Percentiles rank a stretch among this genome's conserved stretches.
phyloP scores from a whole-genome alignment of 2,113 vertebrate species.

The Cololabis saira region DNA sequence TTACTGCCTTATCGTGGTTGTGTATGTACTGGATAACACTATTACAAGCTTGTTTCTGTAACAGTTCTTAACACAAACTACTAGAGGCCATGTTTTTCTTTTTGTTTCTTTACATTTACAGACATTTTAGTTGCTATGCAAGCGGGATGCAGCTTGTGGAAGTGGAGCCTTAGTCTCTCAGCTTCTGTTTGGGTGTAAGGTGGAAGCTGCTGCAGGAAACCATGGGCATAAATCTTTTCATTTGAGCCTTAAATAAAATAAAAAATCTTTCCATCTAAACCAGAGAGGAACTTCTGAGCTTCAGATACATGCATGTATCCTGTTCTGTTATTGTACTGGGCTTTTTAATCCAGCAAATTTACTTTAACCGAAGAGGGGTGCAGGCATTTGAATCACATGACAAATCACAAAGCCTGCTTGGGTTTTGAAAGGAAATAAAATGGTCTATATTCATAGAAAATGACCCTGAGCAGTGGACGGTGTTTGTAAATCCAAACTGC shows the following conservation, averaged over 20 bases:
- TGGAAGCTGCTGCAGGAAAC: conserved; percentile 3
- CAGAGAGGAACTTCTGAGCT: too few relatives aligned
- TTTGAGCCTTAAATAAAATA: neutral
- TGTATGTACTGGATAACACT: conserved; percentile 53
- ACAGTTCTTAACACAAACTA: conserved; percentile 25
- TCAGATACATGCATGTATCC: too few relatives aligned
- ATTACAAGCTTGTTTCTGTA: conserved; percentile 38
- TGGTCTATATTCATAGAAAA: neutral
- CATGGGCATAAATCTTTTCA: accelerated
- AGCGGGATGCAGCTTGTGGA: conserved; percentile 41
- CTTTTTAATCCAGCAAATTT: neutral
- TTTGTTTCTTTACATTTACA: conserved; percentile 3
- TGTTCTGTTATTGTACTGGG: neutral
- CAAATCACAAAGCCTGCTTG: neutral
- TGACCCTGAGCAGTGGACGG: neutral
- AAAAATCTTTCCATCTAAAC: too few relatives aligned
- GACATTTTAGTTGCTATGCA: conserved; percentile 18
- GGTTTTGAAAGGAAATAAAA: neutral
- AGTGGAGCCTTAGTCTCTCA: neutral
- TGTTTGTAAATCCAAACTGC: conserved; percentile 36
- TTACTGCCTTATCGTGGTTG: conserved; percentile 63
- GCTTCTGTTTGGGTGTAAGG: conserved; percentile 9
- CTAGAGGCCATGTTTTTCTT: neutral
- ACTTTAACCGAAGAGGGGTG: neutral
- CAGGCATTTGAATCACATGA: neutral